Conservation (phyloP, 2,113 vertebrate species). For the Delphinus delphis region DNA sequence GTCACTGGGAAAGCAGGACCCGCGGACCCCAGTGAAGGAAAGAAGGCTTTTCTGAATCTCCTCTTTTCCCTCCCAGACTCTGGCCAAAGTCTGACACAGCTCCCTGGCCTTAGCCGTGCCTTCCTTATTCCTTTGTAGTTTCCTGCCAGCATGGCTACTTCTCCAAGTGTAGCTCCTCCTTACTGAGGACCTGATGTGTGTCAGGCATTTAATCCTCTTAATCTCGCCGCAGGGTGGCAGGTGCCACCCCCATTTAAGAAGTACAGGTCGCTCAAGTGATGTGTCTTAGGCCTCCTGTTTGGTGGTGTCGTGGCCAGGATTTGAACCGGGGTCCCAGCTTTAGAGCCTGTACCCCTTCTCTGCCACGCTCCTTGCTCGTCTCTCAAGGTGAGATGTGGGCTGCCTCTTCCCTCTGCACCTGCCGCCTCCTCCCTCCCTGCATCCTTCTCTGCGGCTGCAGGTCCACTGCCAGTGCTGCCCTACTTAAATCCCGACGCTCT, state of each 20-base stretch:
- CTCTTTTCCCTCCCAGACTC: not conserved
- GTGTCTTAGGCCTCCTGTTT: not conserved
- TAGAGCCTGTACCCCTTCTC: not conserved
- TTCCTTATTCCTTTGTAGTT: not conserved
- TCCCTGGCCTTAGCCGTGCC: not conserved
- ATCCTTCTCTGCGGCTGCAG: not conserved
- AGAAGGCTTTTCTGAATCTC: not conserved
- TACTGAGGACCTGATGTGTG: not conserved
- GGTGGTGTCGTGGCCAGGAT: not conserved
- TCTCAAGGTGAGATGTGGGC: not conserved
- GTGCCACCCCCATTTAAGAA: not conserved
- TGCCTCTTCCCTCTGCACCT: not conserved
- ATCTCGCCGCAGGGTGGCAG: not conserved
- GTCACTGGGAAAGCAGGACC: not conserved
- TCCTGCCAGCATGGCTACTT: not conserved
- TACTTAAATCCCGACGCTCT: not conserved
- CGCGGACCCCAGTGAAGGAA: rapidly evolving
- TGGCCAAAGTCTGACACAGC: not conserved
- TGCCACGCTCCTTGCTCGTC: not conserved
- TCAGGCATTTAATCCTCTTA: not conserved
- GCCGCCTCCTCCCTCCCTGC: not conserved
- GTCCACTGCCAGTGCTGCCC: not conserved
- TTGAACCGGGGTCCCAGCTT: not conserved
- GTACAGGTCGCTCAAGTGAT: not conserved
- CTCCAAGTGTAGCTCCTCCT: not conserved